A percentile compares a stretch with the other conserved stretches of the same genome.
These are phyloP conservation scores for Ectropis grisescens DNA, from an alignment of 1,140 invertebrate genomes.

Conservation along the genomic window DNA sequence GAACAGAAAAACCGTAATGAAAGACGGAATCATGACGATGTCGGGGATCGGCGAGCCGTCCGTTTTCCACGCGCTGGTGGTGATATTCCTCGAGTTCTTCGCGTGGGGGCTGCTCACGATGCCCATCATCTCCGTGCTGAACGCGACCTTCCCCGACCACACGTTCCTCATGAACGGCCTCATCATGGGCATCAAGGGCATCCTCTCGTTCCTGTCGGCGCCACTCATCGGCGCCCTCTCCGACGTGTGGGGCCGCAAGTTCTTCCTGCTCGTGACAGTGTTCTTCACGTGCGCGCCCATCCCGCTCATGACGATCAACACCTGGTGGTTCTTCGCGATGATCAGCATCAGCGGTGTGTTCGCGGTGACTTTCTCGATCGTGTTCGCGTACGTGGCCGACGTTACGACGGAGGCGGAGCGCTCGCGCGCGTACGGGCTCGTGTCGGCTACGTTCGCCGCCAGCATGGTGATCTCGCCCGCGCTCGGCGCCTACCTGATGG, in stretches of 20 bases:
- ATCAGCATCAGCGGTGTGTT: conserved; percentile 99
- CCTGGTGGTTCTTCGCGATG: conserved; percentile 99
- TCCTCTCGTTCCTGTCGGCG: conserved; percentile 96
- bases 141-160: conserved; percentile 98
- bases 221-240: conserved; percentile 97
- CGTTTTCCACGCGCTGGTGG: conserved; percentile 97
- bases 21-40: conserved; percentile 68
- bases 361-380: conserved; percentile 98
- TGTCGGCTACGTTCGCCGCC: conserved; percentile 98
- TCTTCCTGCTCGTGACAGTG: conserved; percentile 98
- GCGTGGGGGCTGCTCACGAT: conserved; percentile 98
- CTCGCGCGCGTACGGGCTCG: conserved; percentile 95
- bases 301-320: conserved; percentile 98
- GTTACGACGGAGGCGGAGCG: conserved; percentile 98
- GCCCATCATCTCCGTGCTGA: conserved; percentile 96
- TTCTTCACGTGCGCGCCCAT: conserved; percentile 99
- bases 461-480: conserved; percentile 98
- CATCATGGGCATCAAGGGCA: conserved; percentile 98
- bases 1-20: conserved; percentile 67
- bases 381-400: conserved; percentile 99
- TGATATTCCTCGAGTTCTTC: conserved; percentile 99
- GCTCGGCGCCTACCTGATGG: conserved; percentile 93
- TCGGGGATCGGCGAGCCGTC: conserved; percentile 94
- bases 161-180: conserved; percentile 99
- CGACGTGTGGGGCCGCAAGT: conserved; percentile 98